A percentile compares a stretch with the other conserved stretches of the same genome.
Evolutionary conservation across 2,888 invertebrate species (phyloP).

Genomic region (Pachliopta kotzebuea): DNA sequence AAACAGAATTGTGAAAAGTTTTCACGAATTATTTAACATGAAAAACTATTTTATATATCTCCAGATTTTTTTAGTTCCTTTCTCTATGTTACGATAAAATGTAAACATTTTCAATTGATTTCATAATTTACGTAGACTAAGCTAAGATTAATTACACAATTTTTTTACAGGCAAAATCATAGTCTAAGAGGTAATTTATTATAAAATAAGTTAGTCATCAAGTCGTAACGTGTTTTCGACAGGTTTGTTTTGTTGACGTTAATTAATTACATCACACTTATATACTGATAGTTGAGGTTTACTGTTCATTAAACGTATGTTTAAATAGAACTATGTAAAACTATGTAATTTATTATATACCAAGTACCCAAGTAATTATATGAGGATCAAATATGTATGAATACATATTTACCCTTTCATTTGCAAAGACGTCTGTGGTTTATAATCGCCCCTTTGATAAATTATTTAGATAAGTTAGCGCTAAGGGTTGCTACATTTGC

Average conservation of each 20-base stretch:
- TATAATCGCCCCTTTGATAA: constrained; percentile 15
- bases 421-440: constrained; percentile 10
- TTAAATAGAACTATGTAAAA: constrained; percentile 10
- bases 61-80: background rate
- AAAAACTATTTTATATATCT: background rate
- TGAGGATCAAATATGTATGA: constrained; percentile 1
- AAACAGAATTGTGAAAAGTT: background rate
- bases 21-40: background rate
- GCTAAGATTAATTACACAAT: too few species aligned
- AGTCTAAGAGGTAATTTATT: background rate
- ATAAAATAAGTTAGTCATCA: background rate
- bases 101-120: background rate
- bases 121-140: background rate
- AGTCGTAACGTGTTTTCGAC: background rate
- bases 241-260: background rate
- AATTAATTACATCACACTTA: constrained; percentile 19
- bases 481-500: background rate
- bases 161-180: background rate
- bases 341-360: constrained; percentile 3
- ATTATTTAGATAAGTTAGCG: constrained; percentile 7
- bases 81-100: background rate
- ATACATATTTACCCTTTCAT: constrained; percentile 16
- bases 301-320: background rate
- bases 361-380: background rate
- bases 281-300: background rate